Percentiles rank a stretch among this genome's conserved stretches.
Conservation (phyloP, 2,113 vertebrate genomes). For the Paracanthobrama guichenoti region DNA sequence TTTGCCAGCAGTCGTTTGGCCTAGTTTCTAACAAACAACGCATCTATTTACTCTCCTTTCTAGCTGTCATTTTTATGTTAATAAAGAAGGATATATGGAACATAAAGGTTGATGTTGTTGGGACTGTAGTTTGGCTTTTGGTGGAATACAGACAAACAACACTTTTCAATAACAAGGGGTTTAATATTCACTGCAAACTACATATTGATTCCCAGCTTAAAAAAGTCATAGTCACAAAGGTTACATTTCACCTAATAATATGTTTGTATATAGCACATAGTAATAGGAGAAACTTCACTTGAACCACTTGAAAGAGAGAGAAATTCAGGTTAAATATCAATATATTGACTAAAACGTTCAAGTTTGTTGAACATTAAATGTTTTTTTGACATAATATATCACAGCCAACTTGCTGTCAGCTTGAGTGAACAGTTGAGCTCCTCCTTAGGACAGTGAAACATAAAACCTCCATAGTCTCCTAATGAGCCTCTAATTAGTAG, state of each 20-base stretch:
- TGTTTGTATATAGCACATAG: neutral
- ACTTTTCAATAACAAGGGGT: conserved; percentile 12
- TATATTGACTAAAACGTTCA: neutral
- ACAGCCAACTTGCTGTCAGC: neutral
- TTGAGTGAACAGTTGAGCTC: conserved; percentile 18
- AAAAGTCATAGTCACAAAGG: conserved; percentile 5
- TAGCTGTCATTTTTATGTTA: conserved; percentile 74
- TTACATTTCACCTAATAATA: conserved; percentile 7
- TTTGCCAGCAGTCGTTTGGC: conserved; percentile 76
- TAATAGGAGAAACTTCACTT: neutral
- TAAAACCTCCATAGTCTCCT: conserved; percentile 72
- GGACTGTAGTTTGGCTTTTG: neutral
- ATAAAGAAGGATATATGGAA: conserved; percentile 57
- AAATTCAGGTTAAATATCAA: neutral
- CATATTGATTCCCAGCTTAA: neutral
- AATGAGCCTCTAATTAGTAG: conserved; percentile 78
- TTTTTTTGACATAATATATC: neutral
- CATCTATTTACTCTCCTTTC: conserved; percentile 68
- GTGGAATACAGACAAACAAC: conserved; percentile 38
- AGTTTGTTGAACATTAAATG: neutral
- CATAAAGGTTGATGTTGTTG: neutral
- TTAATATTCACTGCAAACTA: neutral
- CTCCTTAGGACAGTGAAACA: conserved; percentile 57
- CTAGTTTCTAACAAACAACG: conserved; percentile 78
- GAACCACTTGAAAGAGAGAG: neutral